phyloP scores from a whole-genome alignment of 2,113 vertebrate genomes.

The Thunnus thynnus region DNA sequence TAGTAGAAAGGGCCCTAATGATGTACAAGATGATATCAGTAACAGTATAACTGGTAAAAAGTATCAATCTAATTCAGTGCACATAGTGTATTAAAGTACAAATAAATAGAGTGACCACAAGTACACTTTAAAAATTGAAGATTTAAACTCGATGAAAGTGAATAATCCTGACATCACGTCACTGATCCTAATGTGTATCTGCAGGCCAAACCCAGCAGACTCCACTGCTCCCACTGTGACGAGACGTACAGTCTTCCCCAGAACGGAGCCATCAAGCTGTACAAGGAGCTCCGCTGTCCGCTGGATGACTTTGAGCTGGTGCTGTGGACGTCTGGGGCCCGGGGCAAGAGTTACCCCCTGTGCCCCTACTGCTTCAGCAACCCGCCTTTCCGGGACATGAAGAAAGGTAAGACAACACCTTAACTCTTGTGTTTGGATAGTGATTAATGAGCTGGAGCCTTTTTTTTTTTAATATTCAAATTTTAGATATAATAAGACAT shows the following conservation, averaged over 20 bases:
- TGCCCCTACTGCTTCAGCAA: constrained; percentile 98
- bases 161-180: background rate
- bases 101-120: too few relatives aligned
- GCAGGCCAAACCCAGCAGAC: constrained; percentile 95
- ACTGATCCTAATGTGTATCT: background rate
- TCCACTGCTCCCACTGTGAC: constrained; percentile 98
- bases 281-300: constrained; percentile 96
- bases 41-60: too few relatives aligned
- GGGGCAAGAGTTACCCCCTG: constrained; percentile 96
- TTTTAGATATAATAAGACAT: too few relatives aligned
- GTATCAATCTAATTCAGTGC: too few relatives aligned
- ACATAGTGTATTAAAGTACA: too few relatives aligned
- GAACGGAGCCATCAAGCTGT: constrained; percentile 97
- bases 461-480: background rate
- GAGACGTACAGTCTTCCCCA: constrained; percentile 98
- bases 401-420: constrained; percentile 88
- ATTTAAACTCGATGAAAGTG: too few relatives aligned
- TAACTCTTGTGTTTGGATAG: background rate
- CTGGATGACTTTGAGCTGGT: constrained; percentile 97
- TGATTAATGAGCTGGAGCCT: background rate
- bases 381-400: constrained; percentile 98
- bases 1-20: too few relatives aligned
- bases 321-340: constrained; percentile 94
- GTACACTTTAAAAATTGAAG: too few relatives aligned
- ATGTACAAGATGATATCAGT: too few relatives aligned